Evolutionary conservation across 1,140 invertebrate genomes (phyloP), one percentile per base, ranked within the genome.

Genomic region (Diorhabda sublineata): DNA sequence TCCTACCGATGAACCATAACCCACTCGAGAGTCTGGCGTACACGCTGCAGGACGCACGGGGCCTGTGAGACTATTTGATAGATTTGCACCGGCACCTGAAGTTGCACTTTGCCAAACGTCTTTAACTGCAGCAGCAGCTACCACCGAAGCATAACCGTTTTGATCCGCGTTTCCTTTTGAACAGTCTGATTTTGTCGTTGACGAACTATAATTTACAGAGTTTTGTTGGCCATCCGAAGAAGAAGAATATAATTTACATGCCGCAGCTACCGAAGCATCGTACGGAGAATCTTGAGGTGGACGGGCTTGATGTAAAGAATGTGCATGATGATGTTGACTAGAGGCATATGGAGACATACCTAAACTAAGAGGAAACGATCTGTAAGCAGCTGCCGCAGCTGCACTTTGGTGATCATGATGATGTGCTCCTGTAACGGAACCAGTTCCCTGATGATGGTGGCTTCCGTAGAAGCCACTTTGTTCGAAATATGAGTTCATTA

Each of bases 401-500:
- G 86, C 87, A 69, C 73, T 88, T 85, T 82, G 89, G 84, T 70
- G 69, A 68, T 88, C 85, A 72, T 88, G 86, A 76, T 92, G 90
- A 72, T 88, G 88, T 5, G 88, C 86, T 56, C 88, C 88, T 11
- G 88, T 86, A 58, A 87, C 86, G 73, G 84, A 82, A 65, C 84
- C 82, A 61, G 86, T 84, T 71, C 88, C 85, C 78, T 91, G 89
- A 79, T 93, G 91, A 75, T 92, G 91, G 82, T 94, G 93, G 75
- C 91, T 88, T 69, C 93, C 93, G 84, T 96, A 96, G 86, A 96
- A 96, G 82, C 93, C 93, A 82, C 91, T 90, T 85, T 95, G 94
- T 84, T 96, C 94, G 82, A 96, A 97, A 83, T 96, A 96, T 79
- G 93, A 95, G 89, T 96, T 96, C 94, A 96, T 96, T 85, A 84